A percentile compares a stretch with the other conserved stretches of the same genome.
Conservation (phyloP, 1,140 invertebrate species). For the Copidosoma floridanum region DNA sequence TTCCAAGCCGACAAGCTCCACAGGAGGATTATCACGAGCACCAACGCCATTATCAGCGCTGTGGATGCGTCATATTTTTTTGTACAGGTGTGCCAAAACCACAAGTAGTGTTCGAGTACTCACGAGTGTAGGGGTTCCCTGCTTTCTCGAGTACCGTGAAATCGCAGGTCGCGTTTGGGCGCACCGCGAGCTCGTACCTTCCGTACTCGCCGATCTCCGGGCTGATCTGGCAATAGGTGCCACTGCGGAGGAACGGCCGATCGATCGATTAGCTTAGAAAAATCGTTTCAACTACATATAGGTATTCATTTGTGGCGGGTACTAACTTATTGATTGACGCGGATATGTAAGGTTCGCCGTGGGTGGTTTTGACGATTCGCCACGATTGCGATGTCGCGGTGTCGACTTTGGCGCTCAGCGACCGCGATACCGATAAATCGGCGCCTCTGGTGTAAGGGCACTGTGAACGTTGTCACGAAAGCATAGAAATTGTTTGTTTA, state of each 20-base stretch:
- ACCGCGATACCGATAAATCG: background rate
- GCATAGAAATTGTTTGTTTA: too few relatives aligned
- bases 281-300: too few relatives aligned
- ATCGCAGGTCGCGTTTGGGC: conserved; percentile 56
- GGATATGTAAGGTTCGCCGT: conserved; percentile 33
- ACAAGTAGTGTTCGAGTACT: too few relatives aligned
- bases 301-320: too few relatives aligned
- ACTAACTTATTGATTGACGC: too few relatives aligned
- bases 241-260: too few relatives aligned
- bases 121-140: conserved; percentile 73
- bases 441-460: background rate
- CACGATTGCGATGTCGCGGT: conserved; percentile 44
- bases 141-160: conserved; percentile 61
- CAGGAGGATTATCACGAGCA: conserved; percentile 34
- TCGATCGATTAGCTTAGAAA: too few relatives aligned
- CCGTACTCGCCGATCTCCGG: conserved; percentile 70
- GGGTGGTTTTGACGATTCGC: conserved; percentile 45
- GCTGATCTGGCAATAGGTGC: conserved; percentile 59
- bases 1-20: conserved; percentile 31
- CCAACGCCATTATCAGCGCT: conserved; percentile 41
- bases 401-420: conserved; percentile 8
- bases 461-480: too few relatives aligned
- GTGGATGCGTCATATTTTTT: too few relatives aligned
- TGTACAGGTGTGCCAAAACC: too few relatives aligned
- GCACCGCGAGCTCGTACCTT: conserved; percentile 65